Percentiles rank a stretch among this genome's conserved stretches.
phyloP scores from a whole-genome alignment of 2,888 invertebrate genomes.

The Andricus curvator region DNA sequence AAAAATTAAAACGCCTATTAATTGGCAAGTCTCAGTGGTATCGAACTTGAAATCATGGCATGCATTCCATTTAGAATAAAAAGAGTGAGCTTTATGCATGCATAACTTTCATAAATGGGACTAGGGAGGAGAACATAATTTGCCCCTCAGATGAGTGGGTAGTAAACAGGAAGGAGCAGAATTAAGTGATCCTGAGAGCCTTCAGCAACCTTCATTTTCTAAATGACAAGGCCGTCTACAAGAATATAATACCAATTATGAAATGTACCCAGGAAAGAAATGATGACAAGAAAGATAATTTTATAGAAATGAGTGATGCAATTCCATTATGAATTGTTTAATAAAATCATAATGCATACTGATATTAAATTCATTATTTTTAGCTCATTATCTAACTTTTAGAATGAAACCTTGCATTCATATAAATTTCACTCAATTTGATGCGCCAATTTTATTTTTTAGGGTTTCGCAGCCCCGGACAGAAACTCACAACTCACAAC shows the following conservation, averaged over 20 bases:
- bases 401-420: too few species aligned
- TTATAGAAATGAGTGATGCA: background rate
- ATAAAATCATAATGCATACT: too few species aligned
- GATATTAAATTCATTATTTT: too few species aligned
- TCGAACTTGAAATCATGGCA: background rate
- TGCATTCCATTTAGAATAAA: background rate
- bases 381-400: too few species aligned
- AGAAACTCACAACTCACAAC: too few species aligned
- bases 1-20: too few species aligned
- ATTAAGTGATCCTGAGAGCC: slow-evolving; percentile 2
- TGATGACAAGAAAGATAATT: background rate
- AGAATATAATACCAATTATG: background rate
- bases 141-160: background rate
- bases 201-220: slow-evolving; percentile 5
- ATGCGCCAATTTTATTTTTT: too few species aligned
- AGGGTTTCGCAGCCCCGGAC: too few species aligned
- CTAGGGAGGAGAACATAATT: background rate
- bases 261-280: background rate
- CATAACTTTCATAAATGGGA: background rate
- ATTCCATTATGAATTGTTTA: background rate
- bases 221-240: slow-evolving; percentile 1
- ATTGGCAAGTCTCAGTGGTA: background rate
- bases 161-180: background rate
- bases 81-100: background rate
- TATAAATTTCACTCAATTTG: too few species aligned